phyloP scores from a whole-genome alignment of 2,888 invertebrate species.

The Drosophila antonietae region DNA sequence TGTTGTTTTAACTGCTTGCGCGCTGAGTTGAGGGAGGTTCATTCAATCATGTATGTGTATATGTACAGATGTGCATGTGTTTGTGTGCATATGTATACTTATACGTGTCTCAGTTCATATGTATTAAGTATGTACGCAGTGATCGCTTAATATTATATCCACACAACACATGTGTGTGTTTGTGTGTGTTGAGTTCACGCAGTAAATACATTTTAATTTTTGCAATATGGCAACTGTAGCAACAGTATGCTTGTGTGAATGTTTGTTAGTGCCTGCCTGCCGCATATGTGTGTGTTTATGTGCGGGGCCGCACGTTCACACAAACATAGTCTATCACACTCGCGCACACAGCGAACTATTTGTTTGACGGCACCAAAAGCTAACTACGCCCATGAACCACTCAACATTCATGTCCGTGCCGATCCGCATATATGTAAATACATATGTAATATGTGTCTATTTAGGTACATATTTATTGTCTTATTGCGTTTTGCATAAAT shows the following conservation, averaged over 20 bases:
- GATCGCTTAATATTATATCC: conserved; percentile 22
- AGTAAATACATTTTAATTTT: conserved; percentile 53
- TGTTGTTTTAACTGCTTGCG: conserved; percentile 36
- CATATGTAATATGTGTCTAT: not conserved
- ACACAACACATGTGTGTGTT: not conserved
- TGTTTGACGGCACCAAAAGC: conserved; percentile 38
- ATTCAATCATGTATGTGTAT: conserved; percentile 48
- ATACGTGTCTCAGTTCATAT: not conserved
- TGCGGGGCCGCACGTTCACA: conserved; percentile 38
- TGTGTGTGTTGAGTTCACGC: conserved; percentile 38
- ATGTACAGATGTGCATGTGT: not conserved
- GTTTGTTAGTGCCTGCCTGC: not conserved
- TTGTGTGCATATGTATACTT: not conserved
- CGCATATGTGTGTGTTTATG: conserved; percentile 9
- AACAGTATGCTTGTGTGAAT: conserved; percentile 14
- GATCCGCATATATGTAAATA: conserved; percentile 17
- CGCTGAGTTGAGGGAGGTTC: conserved; percentile 73
- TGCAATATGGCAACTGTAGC: conserved; percentile 55
- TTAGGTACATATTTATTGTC: conserved; percentile 15
- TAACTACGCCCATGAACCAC: conserved; percentile 54
- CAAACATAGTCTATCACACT: conserved; percentile 18
- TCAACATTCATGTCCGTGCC: conserved; percentile 31
- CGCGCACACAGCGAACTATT: conserved; percentile 8
- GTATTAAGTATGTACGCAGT: conserved; percentile 5
- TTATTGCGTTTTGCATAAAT: conserved; percentile 63